Evolutionary conservation across 2,888 invertebrate species (phyloP), one percentile per base, ranked within the genome.

Genomic region (Gastrophysa polygoni): DNA sequence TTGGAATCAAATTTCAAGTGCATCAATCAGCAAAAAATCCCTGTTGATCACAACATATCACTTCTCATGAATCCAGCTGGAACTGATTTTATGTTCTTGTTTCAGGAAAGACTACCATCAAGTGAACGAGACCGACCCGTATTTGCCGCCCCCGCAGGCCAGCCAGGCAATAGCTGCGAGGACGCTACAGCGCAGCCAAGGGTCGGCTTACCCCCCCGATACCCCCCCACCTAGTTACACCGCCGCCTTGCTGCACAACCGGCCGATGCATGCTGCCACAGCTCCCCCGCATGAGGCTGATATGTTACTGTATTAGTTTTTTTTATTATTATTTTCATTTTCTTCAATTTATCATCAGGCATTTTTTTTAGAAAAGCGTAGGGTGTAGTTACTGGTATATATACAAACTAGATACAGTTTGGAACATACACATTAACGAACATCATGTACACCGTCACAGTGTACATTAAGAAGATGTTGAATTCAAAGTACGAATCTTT

Each of bases 121-220:
- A 80, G 90, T 91, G 70, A 94, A 93, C 81, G 94, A 94, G 80
- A 91, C 92, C 66, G 93, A 91, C 69, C 91, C 91, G 64, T 91
- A 91, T 83, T 84, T 92, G 73, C 90, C 91, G 82, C 87, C 69
- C 80, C 85, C 70, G 82, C 86, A 69, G 81, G 86, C 75, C 80
- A 86, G 82, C 64, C 87, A 87, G 77, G 86, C 87, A 70, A 86
- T 86, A 72, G 87, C 86, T 69, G 87, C 86, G 59, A 82, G 87
- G 78, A 87, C 86, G 76, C 83, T 86, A 77, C 87, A 82, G 77
- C 81, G 89, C 84, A 84, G 89, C 89, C 86, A 87, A 88, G 87
- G 87, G 87, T 87, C 87, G 87, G 86, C 86, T 84, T 86, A 85
- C 82, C 83, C 83, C 82, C 82, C 84, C 73, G 81, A 81, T 74